Base-by-base conservation (phyloP, 2,113 vertebrate species). In the Symphodus melops region DNA sequence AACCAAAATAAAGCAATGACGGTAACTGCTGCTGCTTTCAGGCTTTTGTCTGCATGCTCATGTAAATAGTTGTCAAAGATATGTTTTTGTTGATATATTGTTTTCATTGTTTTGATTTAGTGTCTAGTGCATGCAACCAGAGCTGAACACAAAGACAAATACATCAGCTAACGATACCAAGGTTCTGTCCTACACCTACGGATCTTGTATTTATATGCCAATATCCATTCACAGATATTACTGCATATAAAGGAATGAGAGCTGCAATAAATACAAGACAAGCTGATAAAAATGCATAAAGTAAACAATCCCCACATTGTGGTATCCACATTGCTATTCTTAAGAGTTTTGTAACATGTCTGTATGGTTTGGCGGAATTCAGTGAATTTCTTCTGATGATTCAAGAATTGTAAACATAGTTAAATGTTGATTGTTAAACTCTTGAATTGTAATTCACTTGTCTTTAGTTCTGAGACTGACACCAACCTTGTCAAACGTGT, bases 331-430 rank as follows among this genome's bases (percentile, higher is more conserved):
- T 8, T 52, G 25, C 52, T 70, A 60, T 39, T 63, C 2, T 56
- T 44, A 12, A 23, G 2, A 77, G 13, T 60, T 67, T 52, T 52
- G 19, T 56, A 48, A 28, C 16, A 28, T 10, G 4, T 44, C 13
- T 4, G 12, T 74, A 51, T 51, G 46, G 53, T 87, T 87, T 84
- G 49, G 58, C 63, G 54, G 21, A 62, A 68, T 71, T 75, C 11
- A 48, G 23, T 75, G 51, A 82, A 77, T 70, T 77, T 1, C 68
- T 55, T 67, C 11, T 37, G 23, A 36, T 21, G 41, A 68, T 85
- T 76, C 61, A 83, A 84, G 68, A 73, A 81, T 61, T 78, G 21
- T 68, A 3, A 59, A 52, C 28, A 2, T 3, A 41, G n/a, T 64
- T 70, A 49, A 19, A 56, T 57, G 20, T 25, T 33, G 77, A 58